These are phyloP conservation scores for Julus scanicus DNA, from an alignment of 2,888 invertebrate genomes.

Conservation along the genomic window DNA sequence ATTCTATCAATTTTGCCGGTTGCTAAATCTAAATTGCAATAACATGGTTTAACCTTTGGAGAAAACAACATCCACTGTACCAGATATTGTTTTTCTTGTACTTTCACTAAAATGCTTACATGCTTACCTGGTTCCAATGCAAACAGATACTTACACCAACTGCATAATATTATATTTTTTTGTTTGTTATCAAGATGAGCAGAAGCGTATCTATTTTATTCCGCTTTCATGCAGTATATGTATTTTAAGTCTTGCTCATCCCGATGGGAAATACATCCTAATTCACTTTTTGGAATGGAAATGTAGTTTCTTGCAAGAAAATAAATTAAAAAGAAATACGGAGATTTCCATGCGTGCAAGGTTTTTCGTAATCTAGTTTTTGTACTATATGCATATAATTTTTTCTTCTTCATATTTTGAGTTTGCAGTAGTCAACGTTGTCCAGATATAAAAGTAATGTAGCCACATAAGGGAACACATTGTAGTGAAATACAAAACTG, in stretches of 20 bases:
- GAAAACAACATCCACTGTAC: too few relatives aligned
- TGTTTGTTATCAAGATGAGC: background rate
- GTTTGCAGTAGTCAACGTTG: background rate
- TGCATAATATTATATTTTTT: background rate
- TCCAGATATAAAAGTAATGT: background rate
- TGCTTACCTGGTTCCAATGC: background rate
- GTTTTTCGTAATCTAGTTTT: background rate
- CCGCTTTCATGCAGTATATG: background rate
- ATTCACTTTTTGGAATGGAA: background rate
- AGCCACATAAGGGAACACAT: background rate
- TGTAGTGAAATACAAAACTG: background rate
- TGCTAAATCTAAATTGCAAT: too few relatives aligned
- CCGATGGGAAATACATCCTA: constrained; percentile 1
- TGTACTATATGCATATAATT: background rate
- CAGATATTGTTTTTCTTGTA: too few relatives aligned
- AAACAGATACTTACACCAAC: background rate
- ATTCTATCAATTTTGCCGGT: too few relatives aligned
- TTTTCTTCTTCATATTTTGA: background rate
- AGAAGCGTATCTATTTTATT: background rate
- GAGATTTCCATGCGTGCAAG: background rate
- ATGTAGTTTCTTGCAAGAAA: background rate
- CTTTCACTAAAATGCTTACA: too few relatives aligned
- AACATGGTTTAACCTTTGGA: too few relatives aligned
- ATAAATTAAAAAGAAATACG: background rate
- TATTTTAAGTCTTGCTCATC: background rate